Conservation (phyloP, 2,113 vertebrate genomes). For the Bungarus multicinctus region DNA sequence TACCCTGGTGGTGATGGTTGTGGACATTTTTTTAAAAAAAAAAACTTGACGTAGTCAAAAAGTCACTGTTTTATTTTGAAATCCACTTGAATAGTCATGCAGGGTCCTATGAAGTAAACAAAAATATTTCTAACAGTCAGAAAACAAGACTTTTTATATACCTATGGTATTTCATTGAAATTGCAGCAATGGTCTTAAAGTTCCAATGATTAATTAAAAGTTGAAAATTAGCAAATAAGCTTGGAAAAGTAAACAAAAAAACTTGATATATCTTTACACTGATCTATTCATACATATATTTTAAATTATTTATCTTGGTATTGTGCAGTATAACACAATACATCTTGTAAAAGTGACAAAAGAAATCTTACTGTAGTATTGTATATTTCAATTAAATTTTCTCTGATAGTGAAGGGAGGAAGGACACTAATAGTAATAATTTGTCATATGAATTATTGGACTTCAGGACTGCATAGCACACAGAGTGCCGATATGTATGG, state of each 20-base stretch:
- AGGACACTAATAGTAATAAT: neutral
- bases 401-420: neutral
- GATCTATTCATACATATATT: constrained; percentile 42
- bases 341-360: constrained; percentile 24
- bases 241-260: constrained; percentile 19
- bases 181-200: constrained; percentile 43
- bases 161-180: constrained; percentile 24
- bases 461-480: neutral
- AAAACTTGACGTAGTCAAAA: constrained; percentile 18
- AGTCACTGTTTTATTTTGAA: constrained; percentile 15
- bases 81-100: constrained; percentile 23
- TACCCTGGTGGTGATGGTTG: neutral
- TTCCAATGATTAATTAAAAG: constrained; percentile 28
- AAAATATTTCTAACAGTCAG: constrained; percentile 19
- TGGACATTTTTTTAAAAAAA: neutral
- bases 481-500: neutral
- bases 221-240: constrained; percentile 42
- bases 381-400: constrained; percentile 15
- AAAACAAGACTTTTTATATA: constrained; percentile 26
- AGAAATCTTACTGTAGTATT: neutral
- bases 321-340: neutral
- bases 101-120: constrained; percentile 5
- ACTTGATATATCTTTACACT: neutral
- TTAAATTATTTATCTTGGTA: constrained; percentile 56
- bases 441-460: constrained; percentile 1